phyloP scores from a whole-genome alignment of 2,113 vertebrate genomes.

The Pygoscelis adeliae region DNA sequence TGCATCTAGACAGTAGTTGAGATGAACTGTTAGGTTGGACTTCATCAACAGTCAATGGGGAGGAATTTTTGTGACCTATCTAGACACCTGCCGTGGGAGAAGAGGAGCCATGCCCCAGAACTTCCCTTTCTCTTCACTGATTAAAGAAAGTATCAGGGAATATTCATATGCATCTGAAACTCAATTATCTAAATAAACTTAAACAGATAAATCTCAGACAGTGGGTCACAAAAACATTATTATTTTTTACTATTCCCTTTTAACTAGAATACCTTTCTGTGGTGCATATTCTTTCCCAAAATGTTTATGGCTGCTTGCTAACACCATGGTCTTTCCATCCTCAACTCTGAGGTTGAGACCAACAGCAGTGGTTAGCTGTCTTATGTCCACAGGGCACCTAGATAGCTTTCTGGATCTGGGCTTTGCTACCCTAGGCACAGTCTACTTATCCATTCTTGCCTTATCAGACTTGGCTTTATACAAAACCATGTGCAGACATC shows the following conservation, averaged over 20 bases:
- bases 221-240: background rate
- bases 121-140: background rate
- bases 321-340: background rate
- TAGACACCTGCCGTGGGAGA: background rate
- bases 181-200: background rate
- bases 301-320: background rate
- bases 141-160: background rate
- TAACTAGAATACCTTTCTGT: background rate
- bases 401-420: background rate
- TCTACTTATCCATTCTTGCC: background rate
- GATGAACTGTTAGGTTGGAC: background rate
- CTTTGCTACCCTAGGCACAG: background rate
- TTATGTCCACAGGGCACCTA: accelerated
- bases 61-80: background rate
- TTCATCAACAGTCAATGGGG: background rate
- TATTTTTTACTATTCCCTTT: background rate
- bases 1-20: background rate
- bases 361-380: background rate
- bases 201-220: background rate
- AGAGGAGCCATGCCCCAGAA: background rate
- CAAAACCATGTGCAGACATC: background rate
- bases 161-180: background rate
- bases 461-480: background rate
- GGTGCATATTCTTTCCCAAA: background rate
- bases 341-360: background rate